Conservation (phyloP, 2,888 invertebrate species). For the Sarcophaga caerulescens region DNA sequence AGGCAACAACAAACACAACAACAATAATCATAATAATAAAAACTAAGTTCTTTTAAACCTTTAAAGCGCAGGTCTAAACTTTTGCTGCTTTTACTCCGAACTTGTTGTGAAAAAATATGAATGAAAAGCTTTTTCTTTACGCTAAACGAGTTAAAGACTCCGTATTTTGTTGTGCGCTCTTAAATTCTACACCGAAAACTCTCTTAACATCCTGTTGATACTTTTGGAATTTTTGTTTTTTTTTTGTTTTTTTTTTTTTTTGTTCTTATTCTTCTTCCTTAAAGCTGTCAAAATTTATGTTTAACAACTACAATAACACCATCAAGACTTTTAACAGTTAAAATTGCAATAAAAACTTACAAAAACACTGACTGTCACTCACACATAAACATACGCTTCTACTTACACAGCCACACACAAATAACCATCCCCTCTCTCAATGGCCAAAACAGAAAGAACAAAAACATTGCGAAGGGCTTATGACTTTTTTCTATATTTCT, state of each 20-base stretch:
- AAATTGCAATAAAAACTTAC: background rate
- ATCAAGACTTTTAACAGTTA: constrained; percentile 16
- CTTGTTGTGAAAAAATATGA: constrained; percentile 30
- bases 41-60: constrained; percentile 3
- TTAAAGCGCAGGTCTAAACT: constrained; percentile 41
- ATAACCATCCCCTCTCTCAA: too few relatives aligned
- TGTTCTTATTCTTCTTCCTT: constrained; percentile 9
- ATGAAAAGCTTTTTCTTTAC: constrained; percentile 47
- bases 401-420: background rate
- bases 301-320: constrained; percentile 10
- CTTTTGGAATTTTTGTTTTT: constrained; percentile 21
- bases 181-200: constrained; percentile 8
- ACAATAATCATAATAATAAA: constrained; percentile 6
- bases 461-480: background rate
- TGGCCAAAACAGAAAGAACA: too few relatives aligned
- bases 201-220: constrained; percentile 68
- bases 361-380: background rate
- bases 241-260: background rate
- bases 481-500: background rate
- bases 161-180: background rate
- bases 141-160: constrained; percentile 5
- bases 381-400: background rate
- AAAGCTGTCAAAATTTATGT: constrained; percentile 10
- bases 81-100: constrained; percentile 32
- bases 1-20: background rate